Evolutionary conservation across 2,888 invertebrate genomes (phyloP).

Genomic region (Hoplodrina ambigua): DNA sequence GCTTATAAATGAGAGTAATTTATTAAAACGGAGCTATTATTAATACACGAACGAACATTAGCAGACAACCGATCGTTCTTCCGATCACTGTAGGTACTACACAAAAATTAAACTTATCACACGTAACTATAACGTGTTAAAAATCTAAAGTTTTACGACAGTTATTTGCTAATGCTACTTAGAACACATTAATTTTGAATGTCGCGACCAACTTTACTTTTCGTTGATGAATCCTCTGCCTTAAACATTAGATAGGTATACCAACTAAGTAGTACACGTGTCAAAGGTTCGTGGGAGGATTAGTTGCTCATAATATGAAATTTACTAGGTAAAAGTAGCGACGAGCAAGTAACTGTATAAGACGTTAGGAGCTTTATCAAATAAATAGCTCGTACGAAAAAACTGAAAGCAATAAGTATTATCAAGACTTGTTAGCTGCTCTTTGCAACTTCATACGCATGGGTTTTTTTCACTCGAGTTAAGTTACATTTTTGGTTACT

Average conservation of each 20-base stretch:
- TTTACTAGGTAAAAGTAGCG: not conserved
- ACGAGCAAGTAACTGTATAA: not conserved
- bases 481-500: no score
- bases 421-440: no score
- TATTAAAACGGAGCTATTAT: not conserved
- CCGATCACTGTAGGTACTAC: no score
- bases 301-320: constrained; percentile 11
- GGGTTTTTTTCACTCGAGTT: no score
- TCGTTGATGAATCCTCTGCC: not conserved
- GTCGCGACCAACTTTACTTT: not conserved
- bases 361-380: no score
- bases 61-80: no score
- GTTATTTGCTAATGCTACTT: not conserved
- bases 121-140: no score
- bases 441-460: no score
- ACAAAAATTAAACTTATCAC: no score
- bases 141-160: not conserved
- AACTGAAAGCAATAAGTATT: no score
- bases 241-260: constrained; percentile 3
- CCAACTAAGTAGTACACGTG: constrained; percentile 7
- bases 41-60: not conserved
- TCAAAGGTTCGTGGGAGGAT: constrained; percentile 7
- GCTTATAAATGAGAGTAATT: not conserved
- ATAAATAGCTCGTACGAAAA: no score
- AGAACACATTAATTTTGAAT: no score